These are phyloP conservation scores for Centruroides sculpturatus DNA, from an alignment of 1,140 invertebrate species.

Conservation along the genomic window DNA sequence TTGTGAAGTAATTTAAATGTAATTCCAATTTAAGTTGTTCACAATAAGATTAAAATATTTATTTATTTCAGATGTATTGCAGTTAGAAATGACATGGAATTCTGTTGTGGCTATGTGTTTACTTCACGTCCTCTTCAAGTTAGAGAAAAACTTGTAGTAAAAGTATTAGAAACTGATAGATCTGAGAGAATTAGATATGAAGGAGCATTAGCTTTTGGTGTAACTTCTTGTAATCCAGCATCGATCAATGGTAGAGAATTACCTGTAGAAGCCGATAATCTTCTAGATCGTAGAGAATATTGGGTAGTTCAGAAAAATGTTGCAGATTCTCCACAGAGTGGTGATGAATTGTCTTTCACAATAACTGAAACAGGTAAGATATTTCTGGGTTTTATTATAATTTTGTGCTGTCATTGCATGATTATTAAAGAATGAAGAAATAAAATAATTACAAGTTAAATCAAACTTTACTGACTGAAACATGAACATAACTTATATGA, in stretches of 20 bases:
- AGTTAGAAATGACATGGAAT: no score
- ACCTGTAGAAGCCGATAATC: constrained; percentile 80
- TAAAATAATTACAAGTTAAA: no score
- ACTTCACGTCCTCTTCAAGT: constrained; percentile 64
- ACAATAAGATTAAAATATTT: no score
- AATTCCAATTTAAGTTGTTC: no score
- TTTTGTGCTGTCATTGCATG: no score
- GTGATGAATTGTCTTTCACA: constrained; percentile 81
- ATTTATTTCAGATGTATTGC: constrained; percentile 9
- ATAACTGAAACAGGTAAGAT: constrained; percentile 50
- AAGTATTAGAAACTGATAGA: constrained; percentile 65
- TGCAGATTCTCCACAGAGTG: constrained; percentile 58
- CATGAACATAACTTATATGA: no score
- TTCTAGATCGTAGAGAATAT: constrained; percentile 89
- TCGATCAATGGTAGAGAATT: constrained; percentile 52
- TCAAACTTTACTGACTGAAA: no score
- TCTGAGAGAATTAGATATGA: constrained; percentile 44
- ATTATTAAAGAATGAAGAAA: no score
- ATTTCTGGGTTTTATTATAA: no score
- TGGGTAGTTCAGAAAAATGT: constrained; percentile 94
- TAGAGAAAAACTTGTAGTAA: constrained; percentile 72
- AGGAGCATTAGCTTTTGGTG: constrained; percentile 73
- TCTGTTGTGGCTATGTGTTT: constrained; percentile 65
- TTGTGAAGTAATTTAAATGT: no score
- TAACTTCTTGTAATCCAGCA: constrained; percentile 83